Base-by-base conservation (phyloP, 2,113 vertebrate species). In the Gallinago media region DNA sequence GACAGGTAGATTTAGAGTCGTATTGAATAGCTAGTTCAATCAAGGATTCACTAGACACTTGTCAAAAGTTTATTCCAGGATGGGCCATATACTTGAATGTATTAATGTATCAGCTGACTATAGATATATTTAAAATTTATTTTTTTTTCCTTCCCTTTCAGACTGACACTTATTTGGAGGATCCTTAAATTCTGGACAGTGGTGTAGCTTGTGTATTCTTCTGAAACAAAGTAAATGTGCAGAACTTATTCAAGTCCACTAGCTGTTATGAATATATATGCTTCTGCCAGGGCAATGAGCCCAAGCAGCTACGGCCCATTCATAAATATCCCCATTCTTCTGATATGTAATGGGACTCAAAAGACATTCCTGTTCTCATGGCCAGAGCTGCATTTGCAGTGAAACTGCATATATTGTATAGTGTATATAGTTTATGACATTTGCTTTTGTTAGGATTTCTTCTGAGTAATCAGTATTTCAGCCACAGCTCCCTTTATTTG, bases 401-500 rank as follows among this genome's bases (percentile, higher is more conserved):
- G 74, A 72, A 87, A 78, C 79, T 67, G 63, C 79, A 46, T 91
- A 55, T 84, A 55, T 83, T 83, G 36, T 67, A 36, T 83, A 67
- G 32, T 17, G 3, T 86, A 54, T 26, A 59, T 63, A 84, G 83
- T 94, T 96, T 96, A 93, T 88, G 74, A 47, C 80, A 88, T 78
- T 91, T 95, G 75, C 61, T 95, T 94, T 92, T 93, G 79, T 86
- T 92, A 80, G 52, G 56, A 11, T 94, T 93, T 92, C 88, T 96
- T 92, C 79, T 92, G 86, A 86, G 82, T 95, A 95, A 96, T 96
- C 67, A 94, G 38, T 29, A 49, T 96, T 96, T 90, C 88, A 93
- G 31, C 52, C 68, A 23, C 72, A 78, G 17, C 29, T 92, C 29
- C 25, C 75, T 85, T 83, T 92, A 52, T 94, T 74, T 93, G 56